Percentiles rank a stretch among this genome's conserved stretches.
phyloP scores from a whole-genome alignment of 1,140 invertebrate genomes.

The Caenorhabditis elegans region DNA sequence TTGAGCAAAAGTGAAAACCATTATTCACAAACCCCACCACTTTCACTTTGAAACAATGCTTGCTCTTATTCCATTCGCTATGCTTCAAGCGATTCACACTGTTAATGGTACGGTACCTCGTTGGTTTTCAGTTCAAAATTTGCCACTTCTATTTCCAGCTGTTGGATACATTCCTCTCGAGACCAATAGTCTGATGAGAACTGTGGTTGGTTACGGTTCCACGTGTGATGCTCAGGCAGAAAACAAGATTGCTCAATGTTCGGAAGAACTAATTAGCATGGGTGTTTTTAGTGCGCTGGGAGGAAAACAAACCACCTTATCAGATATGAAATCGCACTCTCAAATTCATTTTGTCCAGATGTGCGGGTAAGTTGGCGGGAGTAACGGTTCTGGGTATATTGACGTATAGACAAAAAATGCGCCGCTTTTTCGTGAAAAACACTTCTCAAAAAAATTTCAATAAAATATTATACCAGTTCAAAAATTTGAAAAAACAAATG shows the following conservation, averaged over 20 bases:
- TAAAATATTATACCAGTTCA: no score
- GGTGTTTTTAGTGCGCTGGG: constrained; percentile 33
- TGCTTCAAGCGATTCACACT: background rate
- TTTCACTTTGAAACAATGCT: background rate
- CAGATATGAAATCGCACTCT: constrained; percentile 32
- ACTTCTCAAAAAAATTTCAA: no score
- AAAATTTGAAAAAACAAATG: no score
- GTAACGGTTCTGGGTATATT: no score
- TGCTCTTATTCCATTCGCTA: background rate
- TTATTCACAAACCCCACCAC: background rate
- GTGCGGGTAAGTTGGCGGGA: constrained; percentile 39
- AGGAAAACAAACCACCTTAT: background rate
- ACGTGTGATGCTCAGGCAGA: constrained; percentile 38
- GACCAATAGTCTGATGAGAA: background rate
- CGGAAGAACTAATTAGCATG: constrained; percentile 23
- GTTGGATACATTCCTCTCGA: constrained; percentile 13
- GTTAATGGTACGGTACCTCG: background rate
- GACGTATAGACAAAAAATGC: no score
- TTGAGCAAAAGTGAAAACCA: background rate
- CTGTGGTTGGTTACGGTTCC: constrained; percentile 3
- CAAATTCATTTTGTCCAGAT: constrained; percentile 29
- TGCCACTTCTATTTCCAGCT: constrained; percentile 4
- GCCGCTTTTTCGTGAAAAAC: no score
- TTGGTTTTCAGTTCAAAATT: background rate
- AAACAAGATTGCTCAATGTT: constrained; percentile 26